Percentiles rank a stretch among this genome's conserved stretches.
Evolutionary conservation across 1,140 invertebrate species (phyloP).

Genomic region (Diabrotica virgifera): DNA sequence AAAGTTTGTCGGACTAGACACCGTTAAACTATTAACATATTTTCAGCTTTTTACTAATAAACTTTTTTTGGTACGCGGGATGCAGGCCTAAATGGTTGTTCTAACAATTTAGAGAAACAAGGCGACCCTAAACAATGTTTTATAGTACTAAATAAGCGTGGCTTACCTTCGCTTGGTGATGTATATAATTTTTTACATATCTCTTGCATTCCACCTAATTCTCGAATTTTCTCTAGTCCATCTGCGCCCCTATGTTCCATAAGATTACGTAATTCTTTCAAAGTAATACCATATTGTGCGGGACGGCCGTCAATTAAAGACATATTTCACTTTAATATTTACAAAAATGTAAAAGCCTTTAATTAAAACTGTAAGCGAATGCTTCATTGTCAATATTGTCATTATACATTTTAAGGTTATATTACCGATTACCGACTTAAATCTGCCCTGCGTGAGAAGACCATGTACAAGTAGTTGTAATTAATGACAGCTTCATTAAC

Average conservation of each 20-base stretch:
- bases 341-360: slow-evolving; percentile 22
- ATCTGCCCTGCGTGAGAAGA: too few species aligned
- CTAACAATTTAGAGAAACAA: too few species aligned
- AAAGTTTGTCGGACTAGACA: too few species aligned
- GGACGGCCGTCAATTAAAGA: slow-evolving; percentile 88
- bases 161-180: slow-evolving; percentile 84
- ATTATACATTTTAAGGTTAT: background rate
- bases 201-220: slow-evolving; percentile 88
- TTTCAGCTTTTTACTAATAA: too few species aligned
- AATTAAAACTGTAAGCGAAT: background rate
- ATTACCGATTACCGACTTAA: background rate
- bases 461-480: too few species aligned
- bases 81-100: too few species aligned
- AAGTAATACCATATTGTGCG: slow-evolving; percentile 87
- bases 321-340: slow-evolving; percentile 57
- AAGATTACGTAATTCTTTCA: slow-evolving; percentile 92
- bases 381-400: background rate
- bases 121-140: too few species aligned
- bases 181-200: slow-evolving; percentile 95
- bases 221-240: slow-evolving; percentile 80
- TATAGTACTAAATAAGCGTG: too few species aligned
- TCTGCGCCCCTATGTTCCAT: slow-evolving; percentile 93
- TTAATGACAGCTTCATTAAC: too few species aligned
- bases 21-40: too few species aligned
- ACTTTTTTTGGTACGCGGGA: too few species aligned